Evolutionary conservation across 2,113 vertebrate species (phyloP).

Genomic region (Sarotherodon lohbergeri): DNA sequence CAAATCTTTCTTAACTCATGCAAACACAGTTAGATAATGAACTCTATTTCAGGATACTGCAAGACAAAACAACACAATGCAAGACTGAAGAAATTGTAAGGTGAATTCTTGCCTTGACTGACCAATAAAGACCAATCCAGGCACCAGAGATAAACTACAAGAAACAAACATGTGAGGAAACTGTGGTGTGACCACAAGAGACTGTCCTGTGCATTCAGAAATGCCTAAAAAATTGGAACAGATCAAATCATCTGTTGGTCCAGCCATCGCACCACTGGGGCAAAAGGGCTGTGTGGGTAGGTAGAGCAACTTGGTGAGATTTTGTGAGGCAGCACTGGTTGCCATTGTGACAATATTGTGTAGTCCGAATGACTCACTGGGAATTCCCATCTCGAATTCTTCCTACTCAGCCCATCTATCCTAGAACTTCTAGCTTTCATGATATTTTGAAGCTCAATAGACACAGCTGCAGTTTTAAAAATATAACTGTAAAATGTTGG

Average conservation of each 20-base stretch:
- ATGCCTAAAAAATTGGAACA: neutral
- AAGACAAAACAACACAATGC: neutral
- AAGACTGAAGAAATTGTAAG: neutral
- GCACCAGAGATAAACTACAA: neutral
- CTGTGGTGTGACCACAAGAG: neutral
- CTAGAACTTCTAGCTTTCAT: neutral
- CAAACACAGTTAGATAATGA: neutral
- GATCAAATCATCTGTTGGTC: neutral
- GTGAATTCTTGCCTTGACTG: neutral
- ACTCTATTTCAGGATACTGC: neutral
- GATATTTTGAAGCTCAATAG: neutral
- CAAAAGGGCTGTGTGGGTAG: neutral
- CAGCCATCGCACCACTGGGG: fast-evolving
- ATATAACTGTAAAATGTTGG: neutral
- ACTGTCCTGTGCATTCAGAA: neutral
- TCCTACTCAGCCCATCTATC: neutral
- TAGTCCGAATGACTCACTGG: neutral
- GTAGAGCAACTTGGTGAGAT: neutral
- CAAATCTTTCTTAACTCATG: neutral
- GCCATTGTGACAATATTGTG: neutral
- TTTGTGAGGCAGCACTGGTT: neutral
- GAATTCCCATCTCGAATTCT: neutral
- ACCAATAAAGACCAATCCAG: neutral
- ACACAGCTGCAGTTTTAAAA: neutral
- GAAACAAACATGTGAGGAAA: neutral